These are phyloP conservation scores for Mamestra configurata DNA, from an alignment of 1,140 invertebrate genomes.

Conservation along the genomic window DNA sequence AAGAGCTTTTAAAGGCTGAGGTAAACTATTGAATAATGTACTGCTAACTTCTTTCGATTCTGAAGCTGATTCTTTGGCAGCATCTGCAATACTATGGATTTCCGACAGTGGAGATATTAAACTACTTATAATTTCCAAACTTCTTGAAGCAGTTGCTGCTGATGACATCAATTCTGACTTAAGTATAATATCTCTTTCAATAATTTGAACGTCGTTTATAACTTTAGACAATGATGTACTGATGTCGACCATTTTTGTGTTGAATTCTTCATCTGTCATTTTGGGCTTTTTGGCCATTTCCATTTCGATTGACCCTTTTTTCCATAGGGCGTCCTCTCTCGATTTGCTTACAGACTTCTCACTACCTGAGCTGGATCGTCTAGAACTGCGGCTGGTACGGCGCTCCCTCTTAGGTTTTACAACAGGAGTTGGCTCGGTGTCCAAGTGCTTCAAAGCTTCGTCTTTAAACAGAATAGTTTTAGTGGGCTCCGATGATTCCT, in stretches of 20 bases:
- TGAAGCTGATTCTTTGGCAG: constrained; percentile 76
- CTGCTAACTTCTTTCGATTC: constrained; percentile 81
- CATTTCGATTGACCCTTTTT: constrained; percentile 54
- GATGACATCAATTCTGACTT: constrained; percentile 90
- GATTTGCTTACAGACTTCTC: constrained; percentile 81
- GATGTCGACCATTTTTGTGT: constrained; percentile 63
- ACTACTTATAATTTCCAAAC: constrained; percentile 90
- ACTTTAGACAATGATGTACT: constrained; percentile 68
- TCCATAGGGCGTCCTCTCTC: constrained; percentile 70
- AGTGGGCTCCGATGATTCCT: constrained; percentile 71
- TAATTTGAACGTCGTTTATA: constrained; percentile 86
- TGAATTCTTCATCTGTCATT: constrained; percentile 64
- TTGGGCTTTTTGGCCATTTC: constrained; percentile 46
- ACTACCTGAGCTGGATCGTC: constrained; percentile 83
- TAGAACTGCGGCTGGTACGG: constrained; percentile 77
- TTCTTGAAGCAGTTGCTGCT: constrained; percentile 89
- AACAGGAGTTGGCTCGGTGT: constrained; percentile 70
- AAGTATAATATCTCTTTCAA: constrained; percentile 89
- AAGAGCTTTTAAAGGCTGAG: constrained; percentile 89
- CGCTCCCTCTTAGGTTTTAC: constrained; percentile 74
- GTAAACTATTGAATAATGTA: constrained; percentile 88
- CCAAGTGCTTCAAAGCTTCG: constrained; percentile 66
- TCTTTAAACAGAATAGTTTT: constrained; percentile 77
- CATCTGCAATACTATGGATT: constrained; percentile 89
- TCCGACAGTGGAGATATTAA: constrained; percentile 90